Percentiles rank a stretch among this genome's conserved stretches.
phyloP scores from a whole-genome alignment of 2,888 invertebrate species.

The Hesperia comma region DNA sequence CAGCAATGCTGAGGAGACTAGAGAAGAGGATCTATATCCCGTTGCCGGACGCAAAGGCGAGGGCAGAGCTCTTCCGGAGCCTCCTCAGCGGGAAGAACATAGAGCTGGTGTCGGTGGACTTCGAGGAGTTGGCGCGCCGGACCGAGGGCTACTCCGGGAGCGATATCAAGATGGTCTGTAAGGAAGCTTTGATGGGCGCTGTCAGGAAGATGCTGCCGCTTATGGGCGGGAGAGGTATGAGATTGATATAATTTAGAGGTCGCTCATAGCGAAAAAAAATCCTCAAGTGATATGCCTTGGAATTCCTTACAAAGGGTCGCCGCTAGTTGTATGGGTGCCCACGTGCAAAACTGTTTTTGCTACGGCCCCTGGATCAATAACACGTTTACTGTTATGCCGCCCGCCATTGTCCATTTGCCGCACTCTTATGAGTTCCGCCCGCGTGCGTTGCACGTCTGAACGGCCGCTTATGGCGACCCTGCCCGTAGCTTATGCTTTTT shows the following conservation, averaged over 20 bases:
- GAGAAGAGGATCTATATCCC: constrained; percentile 94
- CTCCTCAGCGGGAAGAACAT: constrained; percentile 80
- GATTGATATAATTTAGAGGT: not conserved
- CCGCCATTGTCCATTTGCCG: too few species aligned
- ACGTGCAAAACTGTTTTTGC: too few species aligned
- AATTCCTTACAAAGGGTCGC: too few species aligned
- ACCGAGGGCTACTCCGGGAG: constrained; percentile 94
- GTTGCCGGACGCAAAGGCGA: constrained; percentile 87
- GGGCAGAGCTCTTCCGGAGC: constrained; percentile 87
- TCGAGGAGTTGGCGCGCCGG: constrained; percentile 72
- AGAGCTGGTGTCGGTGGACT: constrained; percentile 75
- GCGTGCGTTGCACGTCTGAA: too few species aligned
- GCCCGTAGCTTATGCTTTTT: too few species aligned
- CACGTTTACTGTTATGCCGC: too few species aligned
- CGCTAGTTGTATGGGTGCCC: too few species aligned
- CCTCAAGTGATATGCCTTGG: too few species aligned
- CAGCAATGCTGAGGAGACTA: constrained; percentile 93
- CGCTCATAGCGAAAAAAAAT: not conserved
- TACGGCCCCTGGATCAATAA: too few species aligned
- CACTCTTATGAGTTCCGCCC: too few species aligned
- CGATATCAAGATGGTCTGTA: constrained; percentile 93
- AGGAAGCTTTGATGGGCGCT: constrained; percentile 93
- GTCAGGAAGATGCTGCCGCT: constrained; percentile 85
- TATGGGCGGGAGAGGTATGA: constrained; percentile 63
- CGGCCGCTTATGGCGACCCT: too few species aligned